Conservation (phyloP, 2,797 vertebrate genomes). For the Lepilemur septentrionalis region DNA sequence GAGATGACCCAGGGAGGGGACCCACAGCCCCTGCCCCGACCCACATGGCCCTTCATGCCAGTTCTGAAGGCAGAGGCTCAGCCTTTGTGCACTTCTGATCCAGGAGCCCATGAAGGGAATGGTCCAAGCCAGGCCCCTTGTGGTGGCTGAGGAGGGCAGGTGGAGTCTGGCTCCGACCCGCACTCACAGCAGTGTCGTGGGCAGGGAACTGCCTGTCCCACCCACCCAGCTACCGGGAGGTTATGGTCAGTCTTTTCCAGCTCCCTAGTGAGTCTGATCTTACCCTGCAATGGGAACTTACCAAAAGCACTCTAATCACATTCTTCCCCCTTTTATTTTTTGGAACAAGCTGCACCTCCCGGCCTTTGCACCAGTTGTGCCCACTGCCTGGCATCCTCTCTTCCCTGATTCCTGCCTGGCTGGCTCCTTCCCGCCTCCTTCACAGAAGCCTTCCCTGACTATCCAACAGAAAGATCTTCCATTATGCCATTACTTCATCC, state of each 20-base stretch:
- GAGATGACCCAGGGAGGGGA: neutral
- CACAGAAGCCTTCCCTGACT: neutral
- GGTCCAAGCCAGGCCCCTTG: no score
- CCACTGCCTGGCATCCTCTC: neutral
- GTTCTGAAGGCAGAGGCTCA: neutral
- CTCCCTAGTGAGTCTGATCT: neutral
- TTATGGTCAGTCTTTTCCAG: neutral
- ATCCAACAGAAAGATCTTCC: neutral
- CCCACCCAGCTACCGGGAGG: neutral
- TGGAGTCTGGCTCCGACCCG: neutral
- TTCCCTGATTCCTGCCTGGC: neutral
- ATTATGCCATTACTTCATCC: neutral
- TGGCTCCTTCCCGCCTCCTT: neutral
- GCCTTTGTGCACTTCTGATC: neutral
- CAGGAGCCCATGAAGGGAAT: neutral
- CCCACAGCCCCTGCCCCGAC: neutral
- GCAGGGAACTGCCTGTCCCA: neutral
- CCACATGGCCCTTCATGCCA: neutral
- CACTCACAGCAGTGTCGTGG: neutral
- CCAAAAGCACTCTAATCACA: neutral
- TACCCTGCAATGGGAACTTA: neutral
- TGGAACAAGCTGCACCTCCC: neutral
- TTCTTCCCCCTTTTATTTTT: neutral
- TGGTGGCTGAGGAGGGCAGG: neutral
- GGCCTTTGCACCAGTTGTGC: no score